These are phyloP conservation scores for Lycocerus yunnanus DNA, from an alignment of 2,888 invertebrate species.

Conservation along the genomic window DNA sequence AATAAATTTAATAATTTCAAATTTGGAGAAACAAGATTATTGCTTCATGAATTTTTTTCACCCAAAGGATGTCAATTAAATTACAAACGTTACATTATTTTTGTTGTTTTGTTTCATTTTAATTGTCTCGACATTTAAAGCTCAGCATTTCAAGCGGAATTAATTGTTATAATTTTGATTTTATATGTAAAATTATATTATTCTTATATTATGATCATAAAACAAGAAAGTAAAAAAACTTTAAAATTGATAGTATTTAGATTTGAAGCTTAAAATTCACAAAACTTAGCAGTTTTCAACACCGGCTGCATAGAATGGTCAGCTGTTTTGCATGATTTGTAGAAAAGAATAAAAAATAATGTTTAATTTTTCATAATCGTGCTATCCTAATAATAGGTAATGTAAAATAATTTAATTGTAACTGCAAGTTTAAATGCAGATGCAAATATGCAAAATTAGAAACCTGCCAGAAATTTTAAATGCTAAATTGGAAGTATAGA, in stretches of 20 bases:
- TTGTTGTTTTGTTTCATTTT: neutral
- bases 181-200: neutral
- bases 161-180: neutral
- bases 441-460: too few relatives aligned
- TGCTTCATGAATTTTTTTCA: neutral
- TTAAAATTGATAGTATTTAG: neutral
- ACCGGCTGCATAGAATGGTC: neutral
- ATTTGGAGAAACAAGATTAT: neutral
- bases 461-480: too few relatives aligned
- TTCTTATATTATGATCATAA: neutral
- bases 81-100: neutral
- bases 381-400: too few relatives aligned
- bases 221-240: neutral
- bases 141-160: neutral
- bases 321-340: neutral
- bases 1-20: neutral
- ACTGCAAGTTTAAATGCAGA: too few relatives aligned
- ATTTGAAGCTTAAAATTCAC: neutral
- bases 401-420: too few relatives aligned
- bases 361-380: neutral
- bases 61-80: neutral
- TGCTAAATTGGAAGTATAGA: too few relatives aligned
- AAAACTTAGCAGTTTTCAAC: neutral
- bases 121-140: neutral
- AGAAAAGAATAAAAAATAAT: neutral